Conservation (phyloP, 2,888 invertebrate species). For the Hedya salicella region DNA sequence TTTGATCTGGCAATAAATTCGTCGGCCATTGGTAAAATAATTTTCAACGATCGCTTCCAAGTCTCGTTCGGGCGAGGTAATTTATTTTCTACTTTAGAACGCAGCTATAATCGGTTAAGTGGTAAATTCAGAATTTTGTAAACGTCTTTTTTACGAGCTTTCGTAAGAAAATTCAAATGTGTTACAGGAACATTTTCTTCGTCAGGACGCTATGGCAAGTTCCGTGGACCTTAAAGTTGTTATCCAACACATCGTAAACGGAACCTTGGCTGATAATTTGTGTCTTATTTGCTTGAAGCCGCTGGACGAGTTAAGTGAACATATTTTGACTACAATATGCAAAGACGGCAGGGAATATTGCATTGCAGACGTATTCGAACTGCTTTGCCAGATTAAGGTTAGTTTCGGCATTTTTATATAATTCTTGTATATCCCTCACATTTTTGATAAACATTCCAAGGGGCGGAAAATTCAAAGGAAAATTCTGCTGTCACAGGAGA, state of each 20-base stretch:
- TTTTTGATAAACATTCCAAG: too few relatives aligned
- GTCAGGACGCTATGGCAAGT: conserved; percentile 57
- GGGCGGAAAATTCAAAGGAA: too few relatives aligned
- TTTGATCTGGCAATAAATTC: conserved; percentile 23
- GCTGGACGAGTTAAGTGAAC: conserved; percentile 61
- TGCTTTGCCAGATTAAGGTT: conserved; percentile 64
- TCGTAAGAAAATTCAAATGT: conserved; percentile 19
- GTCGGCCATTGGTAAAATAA: conserved; percentile 22
- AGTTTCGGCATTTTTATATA: background rate
- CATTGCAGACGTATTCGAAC: conserved; percentile 67
- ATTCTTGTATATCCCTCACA: background rate
- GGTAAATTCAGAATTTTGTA: conserved; percentile 38
- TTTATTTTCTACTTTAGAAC: conserved; percentile 33
- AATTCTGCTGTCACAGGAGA: too few relatives aligned
- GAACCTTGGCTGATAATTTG: conserved; percentile 64
- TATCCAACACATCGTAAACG: conserved; percentile 70
- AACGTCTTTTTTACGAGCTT: conserved; percentile 16
- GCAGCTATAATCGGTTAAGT: conserved; percentile 39
- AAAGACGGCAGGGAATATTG: conserved; percentile 68
- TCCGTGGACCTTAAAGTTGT: conserved; percentile 62
- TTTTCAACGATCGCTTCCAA: conserved; percentile 39
- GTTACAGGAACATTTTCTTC: conserved; percentile 23
- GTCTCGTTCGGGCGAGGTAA: conserved; percentile 27
- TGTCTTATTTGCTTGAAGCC: conserved; percentile 71
- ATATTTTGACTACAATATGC: conserved; percentile 69